Evolutionary conservation across 2,888 invertebrate genomes (phyloP).

Genomic region (Dastarcus helophoroides): DNA sequence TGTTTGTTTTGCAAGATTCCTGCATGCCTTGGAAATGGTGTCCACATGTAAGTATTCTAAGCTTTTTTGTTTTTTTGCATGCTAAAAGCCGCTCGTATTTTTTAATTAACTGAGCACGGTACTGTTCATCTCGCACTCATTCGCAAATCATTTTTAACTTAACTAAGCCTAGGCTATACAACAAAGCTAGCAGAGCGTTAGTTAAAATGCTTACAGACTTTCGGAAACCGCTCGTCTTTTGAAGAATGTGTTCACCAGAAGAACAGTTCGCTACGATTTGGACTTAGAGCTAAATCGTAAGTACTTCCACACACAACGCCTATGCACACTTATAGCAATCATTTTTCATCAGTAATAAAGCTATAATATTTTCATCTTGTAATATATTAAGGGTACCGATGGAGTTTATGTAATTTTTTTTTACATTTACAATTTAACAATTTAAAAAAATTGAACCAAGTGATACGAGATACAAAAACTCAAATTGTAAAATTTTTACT

Average conservation of each 20-base stretch:
- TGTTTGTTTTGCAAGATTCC: slow-evolving; percentile 51
- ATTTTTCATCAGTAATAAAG: too few relatives aligned
- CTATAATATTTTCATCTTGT: too few relatives aligned
- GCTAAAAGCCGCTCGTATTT: too few relatives aligned
- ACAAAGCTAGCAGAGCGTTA: slow-evolving; percentile 18
- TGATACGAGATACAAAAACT: too few relatives aligned
- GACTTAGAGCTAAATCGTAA: slow-evolving; percentile 91
- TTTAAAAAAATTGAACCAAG: too few relatives aligned
- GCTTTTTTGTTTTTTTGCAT: not conserved
- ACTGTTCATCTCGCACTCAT: not conserved
- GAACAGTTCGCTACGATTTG: slow-evolving; percentile 62
- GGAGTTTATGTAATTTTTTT: too few relatives aligned
- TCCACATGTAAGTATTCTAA: slow-evolving; percentile 79
- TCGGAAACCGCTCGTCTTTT: slow-evolving; percentile 95
- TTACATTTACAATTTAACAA: too few relatives aligned
- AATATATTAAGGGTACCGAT: too few relatives aligned
- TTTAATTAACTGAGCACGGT: not conserved
- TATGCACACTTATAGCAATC: not conserved
- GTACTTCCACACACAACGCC: slow-evolving; percentile 41
- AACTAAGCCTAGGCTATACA: too few relatives aligned
- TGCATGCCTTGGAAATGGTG: slow-evolving; percentile 83
- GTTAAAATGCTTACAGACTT: slow-evolving; percentile 56
- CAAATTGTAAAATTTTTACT: too few relatives aligned
- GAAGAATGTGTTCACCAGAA: slow-evolving; percentile 89
- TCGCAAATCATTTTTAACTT: not conserved